A percentile compares a stretch with the other conserved stretches of the same genome.
phyloP scores from a whole-genome alignment of 2,888 invertebrate genomes.

The Ypsolopha scabrella region DNA sequence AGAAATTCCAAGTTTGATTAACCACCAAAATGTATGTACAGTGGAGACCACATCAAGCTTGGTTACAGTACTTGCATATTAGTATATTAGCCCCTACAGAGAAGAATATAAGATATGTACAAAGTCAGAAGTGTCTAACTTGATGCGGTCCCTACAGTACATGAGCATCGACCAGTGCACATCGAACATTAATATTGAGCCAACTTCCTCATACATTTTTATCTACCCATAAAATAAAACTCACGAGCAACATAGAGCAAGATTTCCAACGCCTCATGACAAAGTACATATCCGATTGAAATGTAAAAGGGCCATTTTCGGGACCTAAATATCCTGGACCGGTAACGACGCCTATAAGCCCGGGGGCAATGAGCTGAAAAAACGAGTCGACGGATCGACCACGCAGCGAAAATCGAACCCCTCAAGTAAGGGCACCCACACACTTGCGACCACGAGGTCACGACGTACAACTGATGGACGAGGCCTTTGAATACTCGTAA shows the following conservation, averaged over 20 bases:
- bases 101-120: too few species aligned
- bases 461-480: too few species aligned
- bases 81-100: too few species aligned
- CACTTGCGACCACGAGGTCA: not conserved
- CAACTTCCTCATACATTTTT: constrained; percentile 16
- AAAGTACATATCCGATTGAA: constrained; percentile 32
- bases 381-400: constrained; percentile 34
- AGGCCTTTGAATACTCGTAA: too few species aligned
- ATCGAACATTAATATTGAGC: too few species aligned
- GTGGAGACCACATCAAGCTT: too few species aligned
- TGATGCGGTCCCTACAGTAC: too few species aligned
- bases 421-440: constrained; percentile 11
- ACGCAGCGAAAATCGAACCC: constrained; percentile 27
- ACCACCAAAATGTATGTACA: too few species aligned
- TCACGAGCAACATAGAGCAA: not conserved
- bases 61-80: too few species aligned
- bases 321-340: constrained; percentile 49
- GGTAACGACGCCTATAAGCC: constrained; percentile 59
- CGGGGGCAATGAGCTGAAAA: constrained; percentile 53
- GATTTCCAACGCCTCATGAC: not conserved
- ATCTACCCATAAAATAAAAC: constrained; percentile 12
- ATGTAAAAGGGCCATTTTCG: constrained; percentile 44
- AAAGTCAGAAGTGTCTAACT: too few species aligned
- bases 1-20: too few species aligned
- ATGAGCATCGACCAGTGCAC: too few species aligned